Conservation (phyloP, 2,888 invertebrate species). For the Campoplex nolae region DNA sequence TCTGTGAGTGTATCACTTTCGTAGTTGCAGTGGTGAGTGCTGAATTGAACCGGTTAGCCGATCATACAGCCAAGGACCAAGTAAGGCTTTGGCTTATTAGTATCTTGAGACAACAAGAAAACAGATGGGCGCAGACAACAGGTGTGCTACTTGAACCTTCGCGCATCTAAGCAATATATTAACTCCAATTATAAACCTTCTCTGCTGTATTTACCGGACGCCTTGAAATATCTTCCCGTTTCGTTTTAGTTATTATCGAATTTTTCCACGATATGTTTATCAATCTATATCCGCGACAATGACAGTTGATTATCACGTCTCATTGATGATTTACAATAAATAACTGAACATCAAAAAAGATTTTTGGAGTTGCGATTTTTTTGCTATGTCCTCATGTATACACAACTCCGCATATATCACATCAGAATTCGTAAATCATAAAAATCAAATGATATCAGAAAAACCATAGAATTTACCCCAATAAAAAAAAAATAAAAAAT, state of each 20-base stretch:
- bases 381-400: too few relatives aligned
- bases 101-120: slow-evolving; percentile 39
- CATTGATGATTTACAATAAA: too few relatives aligned
- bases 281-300: neutral
- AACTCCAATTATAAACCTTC: slow-evolving; percentile 58
- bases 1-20: neutral
- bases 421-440: too few relatives aligned
- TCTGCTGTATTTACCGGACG: slow-evolving; percentile 25
- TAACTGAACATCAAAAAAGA: neutral
- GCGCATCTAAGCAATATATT: slow-evolving; percentile 62
- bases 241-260: neutral
- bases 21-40: slow-evolving; percentile 39
- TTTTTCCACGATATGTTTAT: slow-evolving; percentile 28
- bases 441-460: too few relatives aligned
- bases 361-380: neutral
- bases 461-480: neutral
- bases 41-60: slow-evolving; percentile 63
- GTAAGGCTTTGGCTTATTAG: slow-evolving; percentile 66
- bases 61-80: slow-evolving; percentile 67
- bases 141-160: slow-evolving; percentile 67
- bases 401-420: too few relatives aligned
- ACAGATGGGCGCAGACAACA: slow-evolving; percentile 61
- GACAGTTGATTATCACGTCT: neutral
- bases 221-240: slow-evolving; percentile 35
- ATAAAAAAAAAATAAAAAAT: neutral